These are phyloP conservation scores for Acheta domesticus DNA, from an alignment of 2,888 invertebrate species.

Conservation along the genomic window DNA sequence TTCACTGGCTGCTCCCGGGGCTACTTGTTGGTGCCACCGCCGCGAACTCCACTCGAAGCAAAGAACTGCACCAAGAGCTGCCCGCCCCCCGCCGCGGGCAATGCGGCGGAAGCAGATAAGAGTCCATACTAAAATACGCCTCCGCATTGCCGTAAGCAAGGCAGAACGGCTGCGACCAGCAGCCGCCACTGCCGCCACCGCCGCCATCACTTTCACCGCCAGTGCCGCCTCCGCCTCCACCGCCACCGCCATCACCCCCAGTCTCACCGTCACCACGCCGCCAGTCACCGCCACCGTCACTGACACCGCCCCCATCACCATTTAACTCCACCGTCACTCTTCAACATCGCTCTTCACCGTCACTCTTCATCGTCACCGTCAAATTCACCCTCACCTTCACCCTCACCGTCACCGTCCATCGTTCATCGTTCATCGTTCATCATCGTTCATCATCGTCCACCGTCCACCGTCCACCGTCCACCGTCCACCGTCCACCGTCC, in stretches of 20 bases:
- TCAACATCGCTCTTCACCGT: no score
- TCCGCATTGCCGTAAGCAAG: neutral
- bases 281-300: no score
- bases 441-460: neutral
- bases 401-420: neutral
- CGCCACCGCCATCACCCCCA: no score
- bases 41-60: neutral
- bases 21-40: neutral
- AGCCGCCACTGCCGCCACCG: neutral
- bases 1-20: neutral
- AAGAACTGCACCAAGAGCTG: neutral
- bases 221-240: neutral
- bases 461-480: neutral
- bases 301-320: no score
- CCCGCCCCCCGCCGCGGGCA: neutral
- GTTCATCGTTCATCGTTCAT: neutral
- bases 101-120: neutral
- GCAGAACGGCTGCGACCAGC: neutral
- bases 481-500: neutral
- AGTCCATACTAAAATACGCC: neutral
- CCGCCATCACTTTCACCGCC: neutral
- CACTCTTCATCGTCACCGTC: no score
- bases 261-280: no score
- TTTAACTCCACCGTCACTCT: no score
- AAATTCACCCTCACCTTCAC: neutral